Evolutionary conservation across 2,797 vertebrate species (phyloP).

Genomic region (Gymnothorax reevesii): DNA sequence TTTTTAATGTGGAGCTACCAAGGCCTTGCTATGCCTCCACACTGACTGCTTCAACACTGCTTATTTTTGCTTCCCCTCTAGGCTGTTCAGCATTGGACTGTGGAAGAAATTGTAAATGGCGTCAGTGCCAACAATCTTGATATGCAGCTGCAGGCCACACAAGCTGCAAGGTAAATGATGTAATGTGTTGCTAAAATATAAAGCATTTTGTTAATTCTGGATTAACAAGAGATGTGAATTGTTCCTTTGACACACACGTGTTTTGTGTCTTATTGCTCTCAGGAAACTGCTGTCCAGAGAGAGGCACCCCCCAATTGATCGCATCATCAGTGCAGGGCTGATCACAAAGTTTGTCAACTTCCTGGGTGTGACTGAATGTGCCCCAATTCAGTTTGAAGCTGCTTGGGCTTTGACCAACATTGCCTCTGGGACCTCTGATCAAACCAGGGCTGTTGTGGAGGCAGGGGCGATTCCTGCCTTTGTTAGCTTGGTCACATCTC

Average conservation of each 20-base stretch:
- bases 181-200: too few relatives aligned
- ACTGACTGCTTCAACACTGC: neutral
- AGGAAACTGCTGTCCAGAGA: slow-evolving; percentile 96
- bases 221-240: too few relatives aligned
- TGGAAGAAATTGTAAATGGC: slow-evolving; percentile 88
- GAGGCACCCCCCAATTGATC: slow-evolving; percentile 92
- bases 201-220: too few relatives aligned
- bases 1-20: neutral
- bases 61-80: slow-evolving; percentile 42
- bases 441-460: slow-evolving; percentile 91
- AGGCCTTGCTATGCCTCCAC: neutral
- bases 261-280: neutral
- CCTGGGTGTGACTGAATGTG: slow-evolving; percentile 75
- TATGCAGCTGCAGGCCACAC: slow-evolving; percentile 89
- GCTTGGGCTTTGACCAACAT: slow-evolving; percentile 98
- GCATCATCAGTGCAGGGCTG: slow-evolving; percentile 86
- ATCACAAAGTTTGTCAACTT: slow-evolving; percentile 90
- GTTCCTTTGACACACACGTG: neutral
- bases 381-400: slow-evolving; percentile 93
- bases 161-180: slow-evolving; percentile 85
- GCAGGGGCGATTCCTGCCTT: slow-evolving; percentile 91
- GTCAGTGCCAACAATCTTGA: slow-evolving; percentile 78
- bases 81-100: slow-evolving; percentile 82
- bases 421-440: slow-evolving; percentile 89
- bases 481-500: slow-evolving; percentile 82